phyloP scores from a whole-genome alignment of 2,113 vertebrate genomes.

The Steatornis caripensis region DNA sequence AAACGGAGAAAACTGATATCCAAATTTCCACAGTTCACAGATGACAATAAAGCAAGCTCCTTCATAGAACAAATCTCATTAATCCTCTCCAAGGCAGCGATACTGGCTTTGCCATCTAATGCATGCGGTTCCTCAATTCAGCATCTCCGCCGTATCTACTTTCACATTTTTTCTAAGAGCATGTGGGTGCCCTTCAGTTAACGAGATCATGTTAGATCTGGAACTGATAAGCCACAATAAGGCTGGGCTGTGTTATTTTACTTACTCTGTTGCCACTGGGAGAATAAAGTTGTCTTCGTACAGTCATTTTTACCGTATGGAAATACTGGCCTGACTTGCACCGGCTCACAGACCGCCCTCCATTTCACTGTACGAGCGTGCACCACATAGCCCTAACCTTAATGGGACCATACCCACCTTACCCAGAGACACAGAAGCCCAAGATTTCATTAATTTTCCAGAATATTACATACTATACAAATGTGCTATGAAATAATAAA shows the following conservation, averaged over 20 bases:
- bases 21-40: background rate
- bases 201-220: background rate
- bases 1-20: background rate
- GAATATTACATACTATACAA: no score
- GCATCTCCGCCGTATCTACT: background rate
- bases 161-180: background rate
- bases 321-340: background rate
- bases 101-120: background rate
- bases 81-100: background rate
- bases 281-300: background rate
- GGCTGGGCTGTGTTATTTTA: background rate
- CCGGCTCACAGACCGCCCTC: background rate
- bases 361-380: rapidly evolving
- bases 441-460: background rate
- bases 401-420: background rate
- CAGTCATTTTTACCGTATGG: background rate
- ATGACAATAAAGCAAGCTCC: background rate
- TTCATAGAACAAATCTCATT: background rate
- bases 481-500: background rate
- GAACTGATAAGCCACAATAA: background rate
- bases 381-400: background rate
- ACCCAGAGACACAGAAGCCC: background rate
- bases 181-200: background rate
- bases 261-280: background rate
- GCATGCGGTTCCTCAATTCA: background rate